Evolutionary conservation across 2,113 vertebrate species (phyloP), one percentile per base, ranked within the genome.

Genomic region (Apaloderma vittatum): DNA sequence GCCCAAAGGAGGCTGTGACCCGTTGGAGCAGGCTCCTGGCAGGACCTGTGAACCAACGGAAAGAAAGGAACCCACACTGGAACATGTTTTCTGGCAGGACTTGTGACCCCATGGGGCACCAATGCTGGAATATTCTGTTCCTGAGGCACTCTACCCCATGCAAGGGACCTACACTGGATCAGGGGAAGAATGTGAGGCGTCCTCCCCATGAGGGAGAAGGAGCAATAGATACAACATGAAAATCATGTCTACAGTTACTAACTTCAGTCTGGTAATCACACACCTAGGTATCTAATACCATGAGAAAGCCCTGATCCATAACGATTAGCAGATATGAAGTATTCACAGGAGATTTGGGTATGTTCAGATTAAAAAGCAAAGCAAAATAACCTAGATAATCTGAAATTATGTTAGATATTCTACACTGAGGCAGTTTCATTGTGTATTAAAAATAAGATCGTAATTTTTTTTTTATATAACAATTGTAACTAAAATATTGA

Each of bases 371-470:
- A 49, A 34, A 15, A 86, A 48, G 58, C 6, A 63, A 79, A 75
- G 6, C 4, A 34, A 22, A 17, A 62, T 49, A 37, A 58, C 0
- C 0, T 36, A 30, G 15, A 14, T 76, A 10, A n/a, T 84, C 30
- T 79, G 4, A 2, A 70, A 29, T 43, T 3, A 15, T 74, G 16
- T 5, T 36, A 46, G 26, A 24, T 82, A 72, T 62, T 74, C 36
- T 61, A 70, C 11, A 34, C 4, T 0, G 0, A 66, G 15, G 21
- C 46, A 59, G 5, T 21, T 65, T 23, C 51, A 58, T 12, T 46
- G 30, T 16, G 4, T 5, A 12, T 19, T 75, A 86, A 51, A 81
- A 54, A 7, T 49, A 63, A 66, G 4, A 2, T 34, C 34, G 11
- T 9, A 79, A 76, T 13, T n/a, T 57, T 2, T 12, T 79, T 71